A percentile compares a stretch with the other conserved stretches of the same genome.
Conservation (phyloP, 2,888 invertebrate genomes). For the Aricia artaxerxes region DNA sequence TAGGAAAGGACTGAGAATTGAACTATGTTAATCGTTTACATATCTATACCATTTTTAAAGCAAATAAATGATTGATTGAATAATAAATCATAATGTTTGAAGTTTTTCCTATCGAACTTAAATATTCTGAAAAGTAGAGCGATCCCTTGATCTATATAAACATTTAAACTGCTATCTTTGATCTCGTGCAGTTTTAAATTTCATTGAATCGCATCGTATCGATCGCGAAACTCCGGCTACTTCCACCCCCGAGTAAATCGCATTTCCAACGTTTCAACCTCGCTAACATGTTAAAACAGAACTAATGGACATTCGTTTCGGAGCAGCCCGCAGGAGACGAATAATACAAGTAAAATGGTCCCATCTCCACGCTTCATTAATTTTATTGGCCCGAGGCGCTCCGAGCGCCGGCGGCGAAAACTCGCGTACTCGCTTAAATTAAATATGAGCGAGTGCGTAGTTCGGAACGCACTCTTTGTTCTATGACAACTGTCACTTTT, state of each 20-base stretch:
- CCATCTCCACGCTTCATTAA: slow-evolving; percentile 81
- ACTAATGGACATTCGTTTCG: slow-evolving; percentile 81
- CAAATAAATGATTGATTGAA: neutral
- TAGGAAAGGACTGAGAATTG: too few species aligned
- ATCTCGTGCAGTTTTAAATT: slow-evolving; percentile 43
- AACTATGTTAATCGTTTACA: too few species aligned
- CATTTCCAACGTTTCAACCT: slow-evolving; percentile 80
- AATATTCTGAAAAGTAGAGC: slow-evolving; percentile 8
- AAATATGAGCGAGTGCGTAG: slow-evolving; percentile 71
- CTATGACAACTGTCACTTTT: slow-evolving; percentile 74
- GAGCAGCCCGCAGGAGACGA: slow-evolving; percentile 79
- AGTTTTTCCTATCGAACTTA: neutral
- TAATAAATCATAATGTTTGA: neutral
- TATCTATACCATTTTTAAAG: too few species aligned
- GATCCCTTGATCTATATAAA: neutral
- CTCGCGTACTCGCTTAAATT: slow-evolving; percentile 77
- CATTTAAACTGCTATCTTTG: slow-evolving; percentile 19
- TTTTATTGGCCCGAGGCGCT: slow-evolving; percentile 79
- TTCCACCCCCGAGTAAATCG: slow-evolving; percentile 79
- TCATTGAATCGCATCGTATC: slow-evolving; percentile 64
- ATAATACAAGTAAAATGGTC: slow-evolving; percentile 81
- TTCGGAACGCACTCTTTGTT: slow-evolving; percentile 65
- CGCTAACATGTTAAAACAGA: slow-evolving; percentile 81
- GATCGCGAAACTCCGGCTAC: slow-evolving; percentile 72
- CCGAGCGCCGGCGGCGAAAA: slow-evolving; percentile 72